Percentiles rank a stretch among this genome's conserved stretches.
Conservation (phyloP, 2,797 vertebrate genomes). For the Buceros bicornis region DNA sequence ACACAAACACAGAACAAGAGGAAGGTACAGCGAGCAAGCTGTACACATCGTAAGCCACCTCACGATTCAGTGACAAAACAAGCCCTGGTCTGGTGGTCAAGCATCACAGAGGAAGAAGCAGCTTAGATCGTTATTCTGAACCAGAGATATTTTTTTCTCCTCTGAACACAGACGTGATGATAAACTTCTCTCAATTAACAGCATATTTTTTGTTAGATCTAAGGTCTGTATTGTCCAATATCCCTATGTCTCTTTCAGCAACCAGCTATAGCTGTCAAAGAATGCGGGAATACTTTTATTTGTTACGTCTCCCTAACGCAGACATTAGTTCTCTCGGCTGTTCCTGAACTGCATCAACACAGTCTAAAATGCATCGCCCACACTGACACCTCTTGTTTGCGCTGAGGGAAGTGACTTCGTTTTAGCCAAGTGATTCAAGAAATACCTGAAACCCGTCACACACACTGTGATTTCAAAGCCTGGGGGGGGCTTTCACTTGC, state of each 20-base stretch:
- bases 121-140: background rate
- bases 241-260: background rate
- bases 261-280: background rate
- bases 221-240: background rate
- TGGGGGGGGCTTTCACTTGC: constrained; percentile 69
- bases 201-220: background rate
- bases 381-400: accelerated
- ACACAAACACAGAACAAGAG: background rate
- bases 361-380: background rate
- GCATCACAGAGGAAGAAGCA: background rate
- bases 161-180: background rate
- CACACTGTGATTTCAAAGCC: background rate
- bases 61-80: background rate
- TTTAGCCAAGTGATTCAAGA: background rate
- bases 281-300: background rate
- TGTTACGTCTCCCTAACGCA: background rate
- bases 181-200: background rate
- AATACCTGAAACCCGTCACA: background rate
- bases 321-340: background rate
- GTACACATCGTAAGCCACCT: background rate
- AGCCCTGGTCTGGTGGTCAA: background rate
- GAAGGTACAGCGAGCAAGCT: background rate
- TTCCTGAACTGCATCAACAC: background rate
- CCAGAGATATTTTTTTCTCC: background rate
- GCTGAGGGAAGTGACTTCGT: background rate